Conservation (phyloP, 2,888 invertebrate species). For the Drosophila lacicola region DNA sequence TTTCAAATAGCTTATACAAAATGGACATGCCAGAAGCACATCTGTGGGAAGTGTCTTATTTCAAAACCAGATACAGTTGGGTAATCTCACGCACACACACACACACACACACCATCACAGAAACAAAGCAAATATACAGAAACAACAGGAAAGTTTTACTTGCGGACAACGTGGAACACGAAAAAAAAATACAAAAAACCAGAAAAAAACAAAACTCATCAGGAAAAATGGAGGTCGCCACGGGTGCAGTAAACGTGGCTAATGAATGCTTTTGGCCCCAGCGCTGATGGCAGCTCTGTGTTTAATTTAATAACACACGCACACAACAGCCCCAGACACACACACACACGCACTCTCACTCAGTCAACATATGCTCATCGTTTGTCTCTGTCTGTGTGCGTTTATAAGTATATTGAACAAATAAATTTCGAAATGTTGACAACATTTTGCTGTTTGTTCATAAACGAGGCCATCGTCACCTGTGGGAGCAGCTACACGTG, state of each 20-base stretch:
- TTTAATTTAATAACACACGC: slow-evolving; percentile 74
- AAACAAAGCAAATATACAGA: slow-evolving; percentile 51
- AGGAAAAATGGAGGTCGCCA: slow-evolving; percentile 80
- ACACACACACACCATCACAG: slow-evolving; percentile 9
- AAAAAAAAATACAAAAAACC: slow-evolving; percentile 11
- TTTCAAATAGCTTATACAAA: slow-evolving; percentile 2
- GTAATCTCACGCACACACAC: slow-evolving; percentile 20
- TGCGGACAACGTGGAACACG: slow-evolving; percentile 33
- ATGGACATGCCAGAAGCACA: slow-evolving; percentile 12
- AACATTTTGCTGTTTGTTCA: slow-evolving; percentile 81
- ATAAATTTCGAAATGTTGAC: slow-evolving; percentile 80
- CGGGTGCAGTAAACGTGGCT: slow-evolving; percentile 80
- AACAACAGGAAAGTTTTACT: slow-evolving; percentile 63
- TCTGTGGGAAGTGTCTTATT: slow-evolving; percentile 4
- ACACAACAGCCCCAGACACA: slow-evolving; percentile 28
- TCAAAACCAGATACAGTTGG: slow-evolving; percentile 29
- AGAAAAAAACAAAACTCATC: slow-evolving; percentile 68
- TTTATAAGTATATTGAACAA: slow-evolving; percentile 75
- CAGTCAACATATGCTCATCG: slow-evolving; percentile 60
- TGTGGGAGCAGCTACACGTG: slow-evolving; percentile 70
- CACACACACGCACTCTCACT: slow-evolving; percentile 34
- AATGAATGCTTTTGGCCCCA: slow-evolving; percentile 81
- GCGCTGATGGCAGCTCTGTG: slow-evolving; percentile 67
- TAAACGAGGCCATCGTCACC: slow-evolving; percentile 82
- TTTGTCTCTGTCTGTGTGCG: slow-evolving; percentile 48